Evolutionary conservation across 2,888 invertebrate species (phyloP), one percentile per base, ranked within the genome.

Genomic region (Cheilosia impressa): DNA sequence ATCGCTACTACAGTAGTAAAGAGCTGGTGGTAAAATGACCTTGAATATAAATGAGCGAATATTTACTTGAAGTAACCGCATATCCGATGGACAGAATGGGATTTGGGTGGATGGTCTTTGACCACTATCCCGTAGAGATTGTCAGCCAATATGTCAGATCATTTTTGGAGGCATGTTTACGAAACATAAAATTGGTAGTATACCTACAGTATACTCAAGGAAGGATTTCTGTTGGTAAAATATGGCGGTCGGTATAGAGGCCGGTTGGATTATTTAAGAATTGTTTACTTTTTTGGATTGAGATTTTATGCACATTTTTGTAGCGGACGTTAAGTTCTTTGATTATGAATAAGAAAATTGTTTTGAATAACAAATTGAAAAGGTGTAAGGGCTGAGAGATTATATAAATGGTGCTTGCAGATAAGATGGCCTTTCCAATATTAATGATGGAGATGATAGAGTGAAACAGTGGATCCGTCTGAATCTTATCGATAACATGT

Each of bases 1-100:
- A 75, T 84, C 65, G 57, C 66, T 69, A 62, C 47, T 60, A 58
- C 60, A 47, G 79, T 22, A 52, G 52, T 24, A 22, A 13, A 5
- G 19, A 24, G 58, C 63, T 63, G 58, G 57, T 38, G 73, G 73
- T 69, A 73, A 69, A 65, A 69, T 79, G 58, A 79, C 69, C 69
- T 84, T 84, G 84, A 79, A 79, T 79, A 79, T 71, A 84, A 75
- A 84, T 78, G 77, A 77, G 55, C 17, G 66, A 73, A 71, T 76
- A 76, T 82, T 82, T 58, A 76, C 58, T 71, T 41, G 41, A 45
- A 50, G 47, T 52, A 17, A 68, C 63, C 81, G 53, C 43, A 81
- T 75, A 75, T 75, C 22, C 80, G 15, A 55, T 66, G 66, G 73
- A 45, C 58, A 60, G 17, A 31, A 50, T 15, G 27, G 10, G 22